Evolutionary conservation across 2,888 invertebrate genomes (phyloP).

Genomic region (Pristionchus mayeri): DNA sequence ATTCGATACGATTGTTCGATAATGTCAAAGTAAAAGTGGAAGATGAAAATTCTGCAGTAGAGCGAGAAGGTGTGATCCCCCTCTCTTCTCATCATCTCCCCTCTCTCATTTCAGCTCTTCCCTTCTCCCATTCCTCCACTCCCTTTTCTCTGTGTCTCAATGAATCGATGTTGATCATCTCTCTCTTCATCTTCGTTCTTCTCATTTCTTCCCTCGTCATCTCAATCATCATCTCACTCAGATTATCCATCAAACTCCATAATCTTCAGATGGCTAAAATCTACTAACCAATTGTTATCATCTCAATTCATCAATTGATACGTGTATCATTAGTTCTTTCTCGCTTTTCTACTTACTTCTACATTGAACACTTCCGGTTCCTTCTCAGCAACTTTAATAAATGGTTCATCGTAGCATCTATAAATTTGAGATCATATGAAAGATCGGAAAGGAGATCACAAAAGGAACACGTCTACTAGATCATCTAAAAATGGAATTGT

Average conservation of each 20-base stretch:
- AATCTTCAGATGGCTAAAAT: constrained; percentile 28
- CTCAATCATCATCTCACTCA: background rate
- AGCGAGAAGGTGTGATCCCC: constrained; percentile 9
- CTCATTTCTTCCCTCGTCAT: constrained; percentile 11
- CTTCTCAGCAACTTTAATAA: no score
- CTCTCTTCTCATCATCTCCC: background rate
- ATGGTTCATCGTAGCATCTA: no score
- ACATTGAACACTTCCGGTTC: constrained; percentile 1
- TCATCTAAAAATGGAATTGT: background rate
- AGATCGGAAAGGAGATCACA: background rate
- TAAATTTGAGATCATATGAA: background rate
- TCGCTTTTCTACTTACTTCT: background rate
- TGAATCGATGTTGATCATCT: background rate
- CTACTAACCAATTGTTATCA: constrained; percentile 5
- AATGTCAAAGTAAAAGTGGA: constrained; percentile 59
- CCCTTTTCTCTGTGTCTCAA: constrained; percentile 20
- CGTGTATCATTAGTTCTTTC: background rate
- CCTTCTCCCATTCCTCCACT: background rate
- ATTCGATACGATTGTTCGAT: constrained; percentile 61
- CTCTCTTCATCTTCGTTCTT: background rate
- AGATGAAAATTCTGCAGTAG: background rate
- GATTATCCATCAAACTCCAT: constrained; percentile 39
- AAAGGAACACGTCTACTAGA: background rate
- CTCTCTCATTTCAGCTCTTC: constrained; percentile 19
- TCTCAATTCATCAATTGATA: constrained; percentile 16